Conservation (phyloP, 2,888 invertebrate genomes). For the Netelia inedita region DNA sequence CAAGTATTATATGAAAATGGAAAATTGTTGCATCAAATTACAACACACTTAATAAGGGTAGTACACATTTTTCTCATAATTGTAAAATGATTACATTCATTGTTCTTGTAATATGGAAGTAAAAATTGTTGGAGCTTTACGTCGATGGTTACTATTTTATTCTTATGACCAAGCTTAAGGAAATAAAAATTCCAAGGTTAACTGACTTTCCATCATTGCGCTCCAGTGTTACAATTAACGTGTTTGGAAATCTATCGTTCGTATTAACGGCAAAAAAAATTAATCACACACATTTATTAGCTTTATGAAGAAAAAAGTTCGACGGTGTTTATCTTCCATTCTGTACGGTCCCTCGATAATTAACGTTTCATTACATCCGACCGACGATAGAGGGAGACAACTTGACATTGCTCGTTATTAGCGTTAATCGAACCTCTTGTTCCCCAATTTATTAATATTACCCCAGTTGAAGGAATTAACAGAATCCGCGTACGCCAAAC, state of each 20-base stretch:
- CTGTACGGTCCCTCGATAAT: constrained; percentile 41
- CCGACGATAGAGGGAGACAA: constrained; percentile 54
- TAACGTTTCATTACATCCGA: constrained; percentile 63
- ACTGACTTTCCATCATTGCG: constrained; percentile 31
- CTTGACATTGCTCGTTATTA: constrained; percentile 56
- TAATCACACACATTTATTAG: background rate
- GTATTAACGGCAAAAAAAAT: background rate
- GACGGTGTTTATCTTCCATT: constrained; percentile 34
- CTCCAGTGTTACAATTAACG: background rate
- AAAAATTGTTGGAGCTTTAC: constrained; percentile 45
- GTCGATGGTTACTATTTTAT: constrained; percentile 15
- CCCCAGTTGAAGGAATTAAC: constrained; percentile 51
- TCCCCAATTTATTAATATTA: constrained; percentile 65
- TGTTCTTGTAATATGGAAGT: constrained; percentile 56
- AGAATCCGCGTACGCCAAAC: constrained; percentile 35
- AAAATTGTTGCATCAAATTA: constrained; percentile 25
- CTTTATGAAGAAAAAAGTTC: constrained; percentile 16
- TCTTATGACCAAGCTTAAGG: constrained; percentile 1
- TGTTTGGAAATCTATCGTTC: background rate
- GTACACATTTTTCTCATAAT: constrained; percentile 47
- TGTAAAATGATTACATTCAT: constrained; percentile 21
- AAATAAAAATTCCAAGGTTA: constrained; percentile 36
- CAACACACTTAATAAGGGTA: constrained; percentile 32
- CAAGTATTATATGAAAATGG: constrained; percentile 45
- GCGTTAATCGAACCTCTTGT: constrained; percentile 67